Conservation (phyloP, 2,888 invertebrate genomes). For the Choristoneura rosaceana region DNA sequence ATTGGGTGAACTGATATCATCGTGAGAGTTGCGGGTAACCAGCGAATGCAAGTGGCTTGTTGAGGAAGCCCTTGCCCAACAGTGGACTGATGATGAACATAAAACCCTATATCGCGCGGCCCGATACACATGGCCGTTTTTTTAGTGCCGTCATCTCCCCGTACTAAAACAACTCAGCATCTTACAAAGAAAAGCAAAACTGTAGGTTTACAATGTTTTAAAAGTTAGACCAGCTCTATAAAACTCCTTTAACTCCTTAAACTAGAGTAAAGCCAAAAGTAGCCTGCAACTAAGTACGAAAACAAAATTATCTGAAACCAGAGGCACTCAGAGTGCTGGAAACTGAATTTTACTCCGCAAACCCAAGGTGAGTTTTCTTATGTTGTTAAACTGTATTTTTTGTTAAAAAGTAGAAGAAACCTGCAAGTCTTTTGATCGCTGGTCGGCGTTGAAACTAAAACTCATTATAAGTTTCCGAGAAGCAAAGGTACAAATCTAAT, state of each 20-base stretch:
- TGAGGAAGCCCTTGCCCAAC: too few species aligned
- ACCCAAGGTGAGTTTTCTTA: not conserved
- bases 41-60: too few species aligned
- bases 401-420: not conserved
- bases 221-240: conserved; percentile 1
- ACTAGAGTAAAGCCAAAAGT: conserved; percentile 4
- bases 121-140: too few species aligned
- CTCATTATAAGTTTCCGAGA: conserved; percentile 42
- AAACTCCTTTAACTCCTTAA: not conserved
- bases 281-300: conserved; percentile 2
- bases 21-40: too few species aligned
- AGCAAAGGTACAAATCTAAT: conserved; percentile 33
- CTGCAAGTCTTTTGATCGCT: conserved; percentile 5
- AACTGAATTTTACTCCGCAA: not conserved
- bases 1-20: too few species aligned
- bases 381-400: not conserved
- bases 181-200: conserved; percentile 2
- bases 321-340: not conserved
- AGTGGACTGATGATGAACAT: too few species aligned
- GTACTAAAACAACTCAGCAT: not conserved
- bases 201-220: not conserved
- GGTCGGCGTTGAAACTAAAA: conserved; percentile 13
- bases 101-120: too few species aligned
- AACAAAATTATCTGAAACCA: conserved; percentile 2
- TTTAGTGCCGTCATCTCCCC: not conserved